Percentiles rank a stretch among this genome's conserved stretches.
Conservation (phyloP, 2,797 vertebrate species). For the Sternotherus odoratus region DNA sequence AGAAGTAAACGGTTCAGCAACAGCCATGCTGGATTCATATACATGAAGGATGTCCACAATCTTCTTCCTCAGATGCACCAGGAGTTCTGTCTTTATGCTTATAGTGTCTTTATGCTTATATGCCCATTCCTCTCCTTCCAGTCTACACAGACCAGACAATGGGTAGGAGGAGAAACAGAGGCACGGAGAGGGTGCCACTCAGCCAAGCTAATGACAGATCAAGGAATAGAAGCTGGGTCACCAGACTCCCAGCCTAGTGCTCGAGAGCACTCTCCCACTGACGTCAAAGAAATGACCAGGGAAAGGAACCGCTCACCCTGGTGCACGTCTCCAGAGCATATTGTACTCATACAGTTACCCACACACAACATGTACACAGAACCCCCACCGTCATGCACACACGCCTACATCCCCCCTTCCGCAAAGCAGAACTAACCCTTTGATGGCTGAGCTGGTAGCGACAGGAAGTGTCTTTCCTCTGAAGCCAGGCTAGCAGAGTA, state of each 20-base stretch:
- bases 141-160: background rate
- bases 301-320: background rate
- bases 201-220: background rate
- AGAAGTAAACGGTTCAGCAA: background rate
- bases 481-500: background rate
- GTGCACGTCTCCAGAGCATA: background rate
- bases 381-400: no score
- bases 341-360: no score
- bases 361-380: background rate
- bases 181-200: accelerated
- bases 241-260: background rate
- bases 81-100: background rate
- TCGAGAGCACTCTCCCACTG: background rate
- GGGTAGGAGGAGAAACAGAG: background rate
- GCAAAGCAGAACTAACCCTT: background rate
- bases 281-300: background rate
- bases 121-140: background rate
- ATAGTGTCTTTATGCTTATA: background rate
- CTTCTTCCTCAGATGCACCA: background rate
- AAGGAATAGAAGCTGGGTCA: background rate
- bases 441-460: accelerated
- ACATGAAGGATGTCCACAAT: background rate
- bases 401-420: background rate
- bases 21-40: background rate
- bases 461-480: background rate